Evolutionary conservation across 2,113 vertebrate genomes (phyloP).

Genomic region (Psilopsiagon aurifrons): DNA sequence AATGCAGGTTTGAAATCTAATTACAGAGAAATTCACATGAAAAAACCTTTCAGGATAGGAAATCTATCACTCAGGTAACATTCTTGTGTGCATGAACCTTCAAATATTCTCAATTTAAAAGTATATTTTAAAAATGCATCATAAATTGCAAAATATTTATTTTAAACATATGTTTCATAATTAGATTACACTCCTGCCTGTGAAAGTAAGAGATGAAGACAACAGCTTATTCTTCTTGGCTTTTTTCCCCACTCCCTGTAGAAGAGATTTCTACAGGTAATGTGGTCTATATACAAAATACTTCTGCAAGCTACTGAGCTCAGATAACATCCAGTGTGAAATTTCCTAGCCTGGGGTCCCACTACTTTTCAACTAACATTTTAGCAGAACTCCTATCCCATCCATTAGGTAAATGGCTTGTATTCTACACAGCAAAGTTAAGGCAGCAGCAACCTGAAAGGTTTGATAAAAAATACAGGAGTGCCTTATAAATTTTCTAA

Average conservation of each 20-base stretch:
- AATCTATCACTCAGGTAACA: background rate
- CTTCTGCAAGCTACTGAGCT: background rate
- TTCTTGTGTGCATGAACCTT: background rate
- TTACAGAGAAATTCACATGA: background rate
- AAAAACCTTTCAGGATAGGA: slow-evolving; percentile 4
- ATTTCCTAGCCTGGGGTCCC: background rate
- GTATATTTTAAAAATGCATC: background rate
- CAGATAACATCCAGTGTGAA: background rate
- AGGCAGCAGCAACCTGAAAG: background rate
- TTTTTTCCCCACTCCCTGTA: background rate
- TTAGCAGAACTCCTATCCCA: background rate
- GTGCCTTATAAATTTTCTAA: background rate
- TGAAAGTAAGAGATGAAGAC: background rate
- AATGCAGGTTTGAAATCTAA: slow-evolving; percentile 54
- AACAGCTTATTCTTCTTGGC: background rate
- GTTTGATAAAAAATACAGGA: background rate
- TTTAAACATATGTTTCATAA: background rate
- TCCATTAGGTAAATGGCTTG: background rate
- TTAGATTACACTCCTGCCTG: background rate
- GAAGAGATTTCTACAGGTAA: background rate
- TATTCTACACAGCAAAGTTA: background rate
- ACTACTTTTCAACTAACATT: background rate
- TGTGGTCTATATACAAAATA: background rate
- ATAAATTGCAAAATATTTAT: background rate
- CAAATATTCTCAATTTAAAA: background rate